Percentiles rank a stretch among this genome's conserved stretches.
phyloP scores from a whole-genome alignment of 2,888 invertebrate species.

The Corbicula japonica region DNA sequence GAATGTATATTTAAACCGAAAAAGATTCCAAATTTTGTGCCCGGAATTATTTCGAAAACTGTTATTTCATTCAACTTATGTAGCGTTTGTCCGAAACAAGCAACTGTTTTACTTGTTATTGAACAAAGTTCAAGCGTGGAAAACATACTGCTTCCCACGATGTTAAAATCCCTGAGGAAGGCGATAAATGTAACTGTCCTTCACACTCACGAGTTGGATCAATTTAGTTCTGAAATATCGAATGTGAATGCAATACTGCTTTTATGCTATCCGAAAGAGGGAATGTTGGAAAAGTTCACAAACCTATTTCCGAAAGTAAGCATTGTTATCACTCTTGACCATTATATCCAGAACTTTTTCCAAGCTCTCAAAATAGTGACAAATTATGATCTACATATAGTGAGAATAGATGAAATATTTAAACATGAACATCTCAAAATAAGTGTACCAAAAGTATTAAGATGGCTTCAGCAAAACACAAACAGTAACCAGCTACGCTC shows the following conservation, averaged over 20 bases:
- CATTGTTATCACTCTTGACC: too few relatives aligned
- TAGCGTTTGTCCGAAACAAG: not conserved
- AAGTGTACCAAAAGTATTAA: too few relatives aligned
- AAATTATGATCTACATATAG: too few relatives aligned
- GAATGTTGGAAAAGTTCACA: too few relatives aligned
- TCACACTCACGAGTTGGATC: not conserved
- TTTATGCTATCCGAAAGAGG: too few relatives aligned
- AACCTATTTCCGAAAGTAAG: too few relatives aligned
- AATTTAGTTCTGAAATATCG: not conserved
- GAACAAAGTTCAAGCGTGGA: not conserved
- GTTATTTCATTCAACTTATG: constrained; percentile 40
- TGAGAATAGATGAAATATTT: too few relatives aligned
- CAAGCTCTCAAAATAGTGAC: too few relatives aligned
- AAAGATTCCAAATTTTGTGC: constrained; percentile 38
- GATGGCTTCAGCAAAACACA: too few relatives aligned
- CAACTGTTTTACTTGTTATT: not conserved
- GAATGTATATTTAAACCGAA: constrained; percentile 30
- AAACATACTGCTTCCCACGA: not conserved
- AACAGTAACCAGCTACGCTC: not conserved
- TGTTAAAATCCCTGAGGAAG: not conserved
- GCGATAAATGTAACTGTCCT: not conserved
- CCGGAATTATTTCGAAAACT: constrained; percentile 21
- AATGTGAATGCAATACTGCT: too few relatives aligned
- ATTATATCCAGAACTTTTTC: too few relatives aligned
- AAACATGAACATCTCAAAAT: too few relatives aligned